These are phyloP conservation scores for Lytechinus pictus DNA, from an alignment of 35 echinoderm and acorn worm genomes.

Conservation along the genomic window DNA sequence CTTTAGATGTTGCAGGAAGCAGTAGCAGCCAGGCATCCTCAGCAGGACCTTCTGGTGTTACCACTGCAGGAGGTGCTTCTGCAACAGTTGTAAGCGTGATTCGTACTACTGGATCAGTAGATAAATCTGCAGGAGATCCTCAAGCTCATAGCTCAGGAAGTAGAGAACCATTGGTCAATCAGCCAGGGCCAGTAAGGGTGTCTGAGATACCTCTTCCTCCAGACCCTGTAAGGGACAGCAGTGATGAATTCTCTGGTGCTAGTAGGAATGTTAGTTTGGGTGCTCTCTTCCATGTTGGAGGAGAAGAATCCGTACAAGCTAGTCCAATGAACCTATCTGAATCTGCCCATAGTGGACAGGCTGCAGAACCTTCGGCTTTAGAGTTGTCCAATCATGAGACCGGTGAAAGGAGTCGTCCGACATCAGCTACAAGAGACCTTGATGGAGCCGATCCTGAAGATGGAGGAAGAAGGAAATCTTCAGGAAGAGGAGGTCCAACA, in stretches of 20 bases:
- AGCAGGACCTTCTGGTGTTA: conserved; percentile 34
- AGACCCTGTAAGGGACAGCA: not conserved
- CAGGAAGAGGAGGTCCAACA: not conserved
- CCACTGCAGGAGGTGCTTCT: conserved; percentile 50
- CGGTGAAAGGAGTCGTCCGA: conserved; percentile 35
- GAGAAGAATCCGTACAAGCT: not conserved
- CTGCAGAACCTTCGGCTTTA: conserved; percentile 24
- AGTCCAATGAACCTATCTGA: conserved; percentile 41
- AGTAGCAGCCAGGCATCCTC: not conserved
- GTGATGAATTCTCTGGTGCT: not conserved
- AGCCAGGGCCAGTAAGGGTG: not conserved
- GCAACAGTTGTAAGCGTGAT: conserved; percentile 87
- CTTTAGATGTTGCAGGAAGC: not conserved
- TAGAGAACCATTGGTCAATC: not conserved
- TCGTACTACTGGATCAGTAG: conserved; percentile 79
- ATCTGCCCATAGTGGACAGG: not conserved
- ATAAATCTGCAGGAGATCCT: conserved; percentile 44
- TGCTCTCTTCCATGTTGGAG: conserved; percentile 21
- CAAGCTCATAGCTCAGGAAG: conserved; percentile 24
- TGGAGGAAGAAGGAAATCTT: conserved; percentile 31
- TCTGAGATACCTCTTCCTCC: conserved; percentile 24
- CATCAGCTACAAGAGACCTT: conserved; percentile 36
- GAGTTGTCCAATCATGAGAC: conserved; percentile 47
- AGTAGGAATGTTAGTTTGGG: conserved; percentile 18
- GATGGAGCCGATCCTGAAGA: conserved; percentile 36